Percentiles rank a stretch among this genome's conserved stretches.
These are phyloP conservation scores for Entomobrya multifasciata DNA, from an alignment of 2,888 invertebrate species.

Conservation along the genomic window DNA sequence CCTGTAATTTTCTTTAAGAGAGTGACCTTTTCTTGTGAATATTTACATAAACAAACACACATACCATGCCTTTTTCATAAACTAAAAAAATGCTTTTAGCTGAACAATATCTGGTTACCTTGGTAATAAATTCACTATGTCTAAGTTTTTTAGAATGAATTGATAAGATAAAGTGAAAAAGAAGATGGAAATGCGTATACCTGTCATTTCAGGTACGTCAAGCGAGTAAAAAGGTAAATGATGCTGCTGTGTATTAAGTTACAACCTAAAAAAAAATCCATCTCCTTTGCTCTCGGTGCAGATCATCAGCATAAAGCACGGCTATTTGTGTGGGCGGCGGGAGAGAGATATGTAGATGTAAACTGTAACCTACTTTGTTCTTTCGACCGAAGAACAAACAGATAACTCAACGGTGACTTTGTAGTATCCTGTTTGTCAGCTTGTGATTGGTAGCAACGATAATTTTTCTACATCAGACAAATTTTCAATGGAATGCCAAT, in stretches of 20 bases:
- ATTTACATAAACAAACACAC: constrained; percentile 30
- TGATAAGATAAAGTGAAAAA: constrained; percentile 22
- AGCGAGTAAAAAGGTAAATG: background rate
- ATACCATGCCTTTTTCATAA: background rate
- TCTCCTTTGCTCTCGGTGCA: background rate
- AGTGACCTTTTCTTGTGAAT: constrained; percentile 49
- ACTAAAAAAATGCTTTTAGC: constrained; percentile 33
- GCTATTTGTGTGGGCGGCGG: background rate
- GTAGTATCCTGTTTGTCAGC: too few relatives aligned
- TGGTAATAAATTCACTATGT: constrained; percentile 46
- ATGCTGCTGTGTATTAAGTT: background rate
- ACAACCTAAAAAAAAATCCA: background rate
- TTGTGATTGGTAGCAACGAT: too few relatives aligned
- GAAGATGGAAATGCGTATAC: too few relatives aligned
- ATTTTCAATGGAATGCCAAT: too few relatives aligned
- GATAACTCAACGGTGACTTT: too few relatives aligned
- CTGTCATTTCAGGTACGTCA: background rate
- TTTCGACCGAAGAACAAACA: background rate
- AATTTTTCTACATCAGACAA: too few relatives aligned
- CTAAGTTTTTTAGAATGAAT: background rate
- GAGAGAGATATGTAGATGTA: constrained; percentile 19
- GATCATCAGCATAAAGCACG: background rate
- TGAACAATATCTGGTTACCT: constrained; percentile 55
- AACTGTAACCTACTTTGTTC: constrained; percentile 31
- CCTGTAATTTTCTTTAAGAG: background rate